Percentiles rank a stretch among this genome's conserved stretches.
Evolutionary conservation across 2,113 vertebrate species (phyloP).

Genomic region (Gila orcuttii): DNA sequence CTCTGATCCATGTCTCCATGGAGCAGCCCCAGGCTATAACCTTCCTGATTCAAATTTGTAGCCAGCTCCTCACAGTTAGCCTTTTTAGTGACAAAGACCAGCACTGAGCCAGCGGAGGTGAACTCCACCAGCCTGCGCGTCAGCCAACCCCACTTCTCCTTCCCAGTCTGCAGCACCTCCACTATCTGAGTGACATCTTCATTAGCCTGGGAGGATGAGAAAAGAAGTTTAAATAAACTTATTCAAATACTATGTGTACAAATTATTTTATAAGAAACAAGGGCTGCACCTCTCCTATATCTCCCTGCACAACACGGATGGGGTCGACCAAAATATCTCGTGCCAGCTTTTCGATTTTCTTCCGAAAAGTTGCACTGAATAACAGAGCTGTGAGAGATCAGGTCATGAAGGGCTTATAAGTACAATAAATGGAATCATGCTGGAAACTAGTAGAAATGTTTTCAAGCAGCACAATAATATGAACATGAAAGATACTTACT

Average conservation of each 20-base stretch:
- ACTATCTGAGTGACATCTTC: conserved; percentile 97
- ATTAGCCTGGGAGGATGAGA: conserved; percentile 81
- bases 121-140: conserved; percentile 93
- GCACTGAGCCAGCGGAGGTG: conserved; percentile 92
- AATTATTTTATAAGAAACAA: neutral
- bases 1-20: conserved; percentile 99
- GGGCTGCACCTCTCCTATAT: conserved; percentile 92
- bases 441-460: neutral
- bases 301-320: conserved; percentile 96
- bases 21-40: conserved; percentile 90
- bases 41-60: conserved; percentile 91
- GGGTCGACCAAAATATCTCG: conserved; percentile 95
- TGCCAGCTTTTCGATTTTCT: conserved; percentile 96
- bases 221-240: neutral
- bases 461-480: neutral
- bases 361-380: conserved; percentile 97
- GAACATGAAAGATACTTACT: conserved; percentile 80
- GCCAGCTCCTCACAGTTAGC: conserved; percentile 93
- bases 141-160: conserved; percentile 95
- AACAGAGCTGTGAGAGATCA: conserved; percentile 82
- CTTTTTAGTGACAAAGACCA: conserved; percentile 98
- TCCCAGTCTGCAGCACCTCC: conserved; percentile 84
- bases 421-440: neutral
- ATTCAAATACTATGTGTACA: neutral
- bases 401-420: neutral